phyloP scores from a whole-genome alignment of 2,797 vertebrate species.

The Labroides dimidiatus region DNA sequence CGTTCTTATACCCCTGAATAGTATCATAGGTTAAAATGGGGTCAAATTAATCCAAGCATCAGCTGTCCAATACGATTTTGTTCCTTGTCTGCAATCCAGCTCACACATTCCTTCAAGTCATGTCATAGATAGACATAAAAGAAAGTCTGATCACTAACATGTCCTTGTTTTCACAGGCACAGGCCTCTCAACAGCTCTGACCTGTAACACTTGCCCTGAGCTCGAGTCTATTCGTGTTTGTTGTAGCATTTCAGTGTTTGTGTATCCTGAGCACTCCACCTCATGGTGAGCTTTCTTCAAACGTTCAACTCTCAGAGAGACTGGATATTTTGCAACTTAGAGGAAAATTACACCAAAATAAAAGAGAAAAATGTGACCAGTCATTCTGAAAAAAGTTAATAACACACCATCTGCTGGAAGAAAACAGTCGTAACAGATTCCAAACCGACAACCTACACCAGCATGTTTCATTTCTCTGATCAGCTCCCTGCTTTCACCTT shows the following conservation, averaged over 20 bases:
- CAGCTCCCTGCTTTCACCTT: constrained; percentile 2
- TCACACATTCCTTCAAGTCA: constrained; percentile 66
- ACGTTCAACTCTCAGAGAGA: constrained; percentile 12
- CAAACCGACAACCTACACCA: constrained; percentile 30
- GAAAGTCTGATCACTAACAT: constrained; percentile 66
- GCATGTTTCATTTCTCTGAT: constrained; percentile 2
- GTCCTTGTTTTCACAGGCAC: constrained; percentile 74
- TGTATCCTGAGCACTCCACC: constrained; percentile 24
- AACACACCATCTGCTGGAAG: constrained; percentile 5
- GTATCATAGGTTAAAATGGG: too few relatives aligned
- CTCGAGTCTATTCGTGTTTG: constrained; percentile 35
- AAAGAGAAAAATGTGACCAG: constrained; percentile 40
- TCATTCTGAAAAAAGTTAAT: constrained; percentile 36
- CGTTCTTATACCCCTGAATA: too few relatives aligned
- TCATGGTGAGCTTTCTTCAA: not conserved
- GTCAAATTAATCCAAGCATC: too few relatives aligned
- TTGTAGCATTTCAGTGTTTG: constrained; percentile 28
- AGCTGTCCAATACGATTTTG: too few relatives aligned
- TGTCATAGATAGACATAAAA: constrained; percentile 42
- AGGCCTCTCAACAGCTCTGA: constrained; percentile 64
- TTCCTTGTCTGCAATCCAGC: too few relatives aligned
- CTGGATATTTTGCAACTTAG: constrained; percentile 29
- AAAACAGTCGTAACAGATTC: not conserved
- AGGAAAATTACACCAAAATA: constrained; percentile 28
- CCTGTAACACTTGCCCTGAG: constrained; percentile 47